Conservation (phyloP, 2,797 vertebrate species). For the Macropus fuliginosus region DNA sequence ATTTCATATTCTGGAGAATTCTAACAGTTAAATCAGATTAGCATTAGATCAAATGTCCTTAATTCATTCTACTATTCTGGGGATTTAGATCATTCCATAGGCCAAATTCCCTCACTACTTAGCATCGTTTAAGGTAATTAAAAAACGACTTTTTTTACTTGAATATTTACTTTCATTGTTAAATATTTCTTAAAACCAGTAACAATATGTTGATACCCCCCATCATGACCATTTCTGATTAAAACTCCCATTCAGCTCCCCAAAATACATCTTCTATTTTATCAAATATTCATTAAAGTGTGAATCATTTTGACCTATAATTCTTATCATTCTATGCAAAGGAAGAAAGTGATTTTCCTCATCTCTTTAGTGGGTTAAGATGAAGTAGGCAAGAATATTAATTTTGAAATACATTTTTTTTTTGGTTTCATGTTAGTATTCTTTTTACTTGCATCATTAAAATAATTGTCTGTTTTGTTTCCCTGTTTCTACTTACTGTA, state of each 20-base stretch:
- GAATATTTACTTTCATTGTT: slow-evolving; percentile 7
- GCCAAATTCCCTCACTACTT: fast-evolving
- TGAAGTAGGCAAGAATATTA: neutral
- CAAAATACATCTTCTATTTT: neutral
- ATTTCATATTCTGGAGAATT: neutral
- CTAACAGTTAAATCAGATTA: neutral
- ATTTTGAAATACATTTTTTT: neutral
- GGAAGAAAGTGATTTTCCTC: neutral
- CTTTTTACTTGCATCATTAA: neutral
- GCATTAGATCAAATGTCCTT: neutral
- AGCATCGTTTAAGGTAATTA: neutral
- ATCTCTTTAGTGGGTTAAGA: neutral
- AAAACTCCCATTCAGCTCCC: neutral
- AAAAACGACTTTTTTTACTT: neutral
- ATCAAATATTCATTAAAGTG: neutral
- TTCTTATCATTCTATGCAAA: neutral
- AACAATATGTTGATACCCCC: neutral
- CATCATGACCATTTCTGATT: neutral
- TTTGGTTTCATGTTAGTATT: neutral
- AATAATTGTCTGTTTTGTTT: neutral
- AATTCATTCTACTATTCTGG: neutral
- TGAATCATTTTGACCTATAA: neutral
- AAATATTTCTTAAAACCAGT: neutral
- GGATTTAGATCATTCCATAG: neutral
- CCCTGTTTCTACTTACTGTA: neutral